A percentile compares a stretch with the other conserved stretches of the same genome.
Conservation (phyloP, 37 sponge, comb jelly and placozoan species). For the Axinella damicornis region DNA sequence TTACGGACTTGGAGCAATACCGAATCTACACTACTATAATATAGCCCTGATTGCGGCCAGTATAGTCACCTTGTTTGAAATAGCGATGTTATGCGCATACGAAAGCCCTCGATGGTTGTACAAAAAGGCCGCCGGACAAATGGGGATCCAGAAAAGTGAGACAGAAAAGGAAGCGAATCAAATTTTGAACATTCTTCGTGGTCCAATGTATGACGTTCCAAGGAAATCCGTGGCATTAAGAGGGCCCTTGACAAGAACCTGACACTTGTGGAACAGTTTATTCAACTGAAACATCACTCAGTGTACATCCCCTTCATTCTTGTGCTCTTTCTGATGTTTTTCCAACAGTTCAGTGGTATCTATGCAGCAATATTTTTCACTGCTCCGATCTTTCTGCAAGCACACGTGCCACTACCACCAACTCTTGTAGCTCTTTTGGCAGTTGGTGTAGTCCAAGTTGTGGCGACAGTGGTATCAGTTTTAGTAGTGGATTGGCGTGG, state of each 20-base stretch:
- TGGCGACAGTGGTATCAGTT: slow-evolving; percentile 59
- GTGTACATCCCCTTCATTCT: slow-evolving; percentile 46
- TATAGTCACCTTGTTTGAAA: slow-evolving; percentile 49
- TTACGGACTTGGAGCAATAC: slow-evolving; percentile 49
- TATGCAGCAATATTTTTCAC: slow-evolving; percentile 78
- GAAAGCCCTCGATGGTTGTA: slow-evolving; percentile 86
- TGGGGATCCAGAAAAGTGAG: too few species aligned
- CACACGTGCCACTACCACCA: background rate
- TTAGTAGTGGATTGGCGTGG: slow-evolving; percentile 78
- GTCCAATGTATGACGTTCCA: slow-evolving; percentile 35
- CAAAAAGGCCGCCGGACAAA: background rate
- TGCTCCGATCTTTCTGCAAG: slow-evolving; percentile 57
- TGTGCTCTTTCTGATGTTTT: slow-evolving; percentile 62
- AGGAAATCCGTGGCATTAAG: slow-evolving; percentile 51
- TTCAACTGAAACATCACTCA: slow-evolving; percentile 16
- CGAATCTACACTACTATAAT: slow-evolving; percentile 44
- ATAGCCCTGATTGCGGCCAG: slow-evolving; percentile 54
- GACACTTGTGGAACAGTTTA: slow-evolving; percentile 3
- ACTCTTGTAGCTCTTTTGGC: slow-evolving; percentile 33
- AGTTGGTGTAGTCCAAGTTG: slow-evolving; percentile 55
- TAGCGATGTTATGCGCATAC: slow-evolving; percentile 57
- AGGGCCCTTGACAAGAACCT: background rate
- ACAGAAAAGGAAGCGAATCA: background rate
- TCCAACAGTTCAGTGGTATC: slow-evolving; percentile 86
- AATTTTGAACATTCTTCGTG: slow-evolving; percentile 63